Evolutionary conservation across 37 sponge, comb jelly and placozoan genomes (phyloP).

Genomic region (Spongilla lacustris): DNA sequence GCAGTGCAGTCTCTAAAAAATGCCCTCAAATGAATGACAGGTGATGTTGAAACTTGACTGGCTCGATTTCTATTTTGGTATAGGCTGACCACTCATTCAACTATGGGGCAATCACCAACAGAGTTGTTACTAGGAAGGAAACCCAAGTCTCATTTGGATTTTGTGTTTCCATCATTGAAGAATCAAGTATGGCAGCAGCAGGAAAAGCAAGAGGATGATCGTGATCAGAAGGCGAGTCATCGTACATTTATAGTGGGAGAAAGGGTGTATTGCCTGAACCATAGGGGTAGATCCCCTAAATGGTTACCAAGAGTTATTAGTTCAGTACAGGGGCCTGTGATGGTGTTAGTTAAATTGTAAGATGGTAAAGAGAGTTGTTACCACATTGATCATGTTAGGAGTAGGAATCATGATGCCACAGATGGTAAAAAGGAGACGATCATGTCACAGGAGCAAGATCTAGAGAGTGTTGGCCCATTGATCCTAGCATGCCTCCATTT

Average conservation of each 20-base stretch:
- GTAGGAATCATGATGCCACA: too few relatives aligned
- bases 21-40: background rate
- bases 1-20: background rate
- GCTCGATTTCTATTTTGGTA: background rate
- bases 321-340: too few relatives aligned
- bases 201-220: background rate
- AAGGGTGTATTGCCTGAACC: too few relatives aligned
- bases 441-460: too few relatives aligned
- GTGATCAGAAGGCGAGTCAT: background rate
- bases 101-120: background rate
- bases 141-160: background rate
- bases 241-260: background rate
- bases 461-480: too few relatives aligned
- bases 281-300: too few relatives aligned
- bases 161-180: background rate
- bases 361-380: too few relatives aligned
- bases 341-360: too few relatives aligned
- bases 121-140: background rate
- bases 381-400: too few relatives aligned
- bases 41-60: background rate
- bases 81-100: background rate
- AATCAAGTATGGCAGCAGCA: background rate
- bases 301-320: too few relatives aligned
- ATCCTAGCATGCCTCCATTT: too few relatives aligned
- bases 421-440: too few relatives aligned